Evolutionary conservation across 1,140 invertebrate species (phyloP).

Genomic region (Zaprionus lachaisei): DNA sequence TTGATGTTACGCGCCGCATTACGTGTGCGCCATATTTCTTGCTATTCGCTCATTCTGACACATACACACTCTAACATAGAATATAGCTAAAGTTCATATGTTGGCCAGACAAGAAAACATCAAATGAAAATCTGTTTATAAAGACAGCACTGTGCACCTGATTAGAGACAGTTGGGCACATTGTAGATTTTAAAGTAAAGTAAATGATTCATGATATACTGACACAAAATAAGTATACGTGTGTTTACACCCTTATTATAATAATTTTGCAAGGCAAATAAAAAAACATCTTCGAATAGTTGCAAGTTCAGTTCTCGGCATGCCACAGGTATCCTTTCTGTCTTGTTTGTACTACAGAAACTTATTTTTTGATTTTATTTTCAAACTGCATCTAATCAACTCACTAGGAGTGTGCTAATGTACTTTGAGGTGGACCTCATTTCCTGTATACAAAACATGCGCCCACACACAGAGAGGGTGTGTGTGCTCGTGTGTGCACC

Average conservation of each 20-base stretch:
- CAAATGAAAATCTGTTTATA: slow-evolving; percentile 60
- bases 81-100: slow-evolving; percentile 40
- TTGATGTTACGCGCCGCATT: slow-evolving; percentile 27
- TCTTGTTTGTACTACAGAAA: neutral
- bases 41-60: slow-evolving; percentile 22
- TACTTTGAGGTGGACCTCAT: slow-evolving; percentile 30
- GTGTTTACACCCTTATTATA: neutral
- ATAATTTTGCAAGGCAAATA: too few species aligned
- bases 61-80: slow-evolving; percentile 14
- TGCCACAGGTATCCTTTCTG: too few species aligned
- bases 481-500: neutral
- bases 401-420: slow-evolving; percentile 8
- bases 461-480: slow-evolving; percentile 9
- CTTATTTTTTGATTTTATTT: neutral
- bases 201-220: too few species aligned
- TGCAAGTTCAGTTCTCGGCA: too few species aligned
- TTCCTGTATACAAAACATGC: slow-evolving; percentile 32
- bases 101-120: slow-evolving; percentile 45
- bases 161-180: neutral
- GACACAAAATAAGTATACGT: too few species aligned
- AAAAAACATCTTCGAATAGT: too few species aligned
- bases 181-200: neutral
- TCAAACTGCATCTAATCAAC: neutral
- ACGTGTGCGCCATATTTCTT: slow-evolving; percentile 33
- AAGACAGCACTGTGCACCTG: slow-evolving; percentile 4